These are phyloP conservation scores for Nemurella pictetii DNA, from an alignment of 2,888 invertebrate species.

Conservation along the genomic window DNA sequence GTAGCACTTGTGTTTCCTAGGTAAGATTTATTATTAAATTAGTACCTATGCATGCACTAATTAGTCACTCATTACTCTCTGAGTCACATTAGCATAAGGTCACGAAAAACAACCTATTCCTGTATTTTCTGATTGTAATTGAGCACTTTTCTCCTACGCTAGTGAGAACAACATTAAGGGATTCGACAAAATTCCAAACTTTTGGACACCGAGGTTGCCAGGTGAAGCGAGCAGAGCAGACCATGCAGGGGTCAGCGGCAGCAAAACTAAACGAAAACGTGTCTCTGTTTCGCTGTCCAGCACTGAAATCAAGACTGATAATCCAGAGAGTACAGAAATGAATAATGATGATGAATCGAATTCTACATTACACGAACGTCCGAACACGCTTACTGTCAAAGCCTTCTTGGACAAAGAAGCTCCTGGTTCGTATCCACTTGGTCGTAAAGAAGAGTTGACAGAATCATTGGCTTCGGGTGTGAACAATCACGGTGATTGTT, in stretches of 20 bases:
- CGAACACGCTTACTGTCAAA: too few relatives aligned
- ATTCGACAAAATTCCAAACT: neutral
- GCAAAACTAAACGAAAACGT: neutral
- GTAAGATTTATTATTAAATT: too few relatives aligned
- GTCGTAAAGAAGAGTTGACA: neutral
- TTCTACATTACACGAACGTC: too few relatives aligned
- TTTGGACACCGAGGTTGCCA: neutral
- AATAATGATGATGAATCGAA: neutral
- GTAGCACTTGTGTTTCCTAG: too few relatives aligned
- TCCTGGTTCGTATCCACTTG: neutral
- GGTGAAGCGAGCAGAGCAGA: neutral
- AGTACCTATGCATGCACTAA: too few relatives aligned
- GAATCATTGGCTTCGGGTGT: neutral
- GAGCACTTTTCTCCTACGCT: neutral
- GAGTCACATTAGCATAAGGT: too few relatives aligned
- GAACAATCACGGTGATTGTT: too few relatives aligned
- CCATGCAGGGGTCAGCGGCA: neutral
- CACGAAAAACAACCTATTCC: too few relatives aligned
- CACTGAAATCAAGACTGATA: neutral
- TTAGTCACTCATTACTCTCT: too few relatives aligned
- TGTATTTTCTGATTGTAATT: too few relatives aligned
- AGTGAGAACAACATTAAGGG: neutral
- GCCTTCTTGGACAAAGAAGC: neutral
- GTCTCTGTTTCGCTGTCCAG: neutral
- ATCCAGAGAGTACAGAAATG: neutral